These are phyloP conservation scores for Phortica variegata DNA, from an alignment of 1,140 invertebrate species.

Conservation along the genomic window DNA sequence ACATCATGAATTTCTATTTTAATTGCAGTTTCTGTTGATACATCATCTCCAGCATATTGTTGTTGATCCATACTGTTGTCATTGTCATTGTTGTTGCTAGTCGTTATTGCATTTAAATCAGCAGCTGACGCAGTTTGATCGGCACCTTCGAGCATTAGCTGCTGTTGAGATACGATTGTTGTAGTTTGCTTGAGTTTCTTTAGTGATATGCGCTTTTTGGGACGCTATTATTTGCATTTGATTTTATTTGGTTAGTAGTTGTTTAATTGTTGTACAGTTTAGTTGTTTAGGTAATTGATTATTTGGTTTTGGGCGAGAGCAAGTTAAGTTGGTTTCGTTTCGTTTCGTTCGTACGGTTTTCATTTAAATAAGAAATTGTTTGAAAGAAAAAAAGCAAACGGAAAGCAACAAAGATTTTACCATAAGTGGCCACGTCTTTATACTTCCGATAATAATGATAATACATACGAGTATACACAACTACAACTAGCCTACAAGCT, in stretches of 20 bases:
- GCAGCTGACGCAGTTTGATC: conserved; percentile 11
- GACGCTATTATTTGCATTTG: conserved; percentile 30
- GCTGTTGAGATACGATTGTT: conserved; percentile 54
- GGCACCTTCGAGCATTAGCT: conserved; percentile 36
- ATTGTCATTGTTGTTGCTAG: conserved; percentile 16
- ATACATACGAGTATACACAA: conserved; percentile 11
- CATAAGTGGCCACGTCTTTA: conserved; percentile 41
- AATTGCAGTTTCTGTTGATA: conserved; percentile 46
- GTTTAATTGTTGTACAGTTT: no score
- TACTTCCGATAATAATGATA: conserved; percentile 36
- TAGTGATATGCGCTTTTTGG: conserved; percentile 51
- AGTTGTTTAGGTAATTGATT: conserved; percentile 15
- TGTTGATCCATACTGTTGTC: conserved; percentile 35
- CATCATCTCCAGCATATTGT: conserved; percentile 47
- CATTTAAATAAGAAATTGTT: conserved; percentile 28
- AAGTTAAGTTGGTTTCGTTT: conserved; percentile 24
- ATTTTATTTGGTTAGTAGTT: conserved; percentile 3
- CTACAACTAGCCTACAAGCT: conserved; percentile 20
- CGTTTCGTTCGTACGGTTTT: no score
- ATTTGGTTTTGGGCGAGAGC: conserved; percentile 17
- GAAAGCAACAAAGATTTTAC: conserved; percentile 51
- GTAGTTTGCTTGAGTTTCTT: conserved; percentile 45
- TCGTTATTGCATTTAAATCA: conserved; percentile 25
- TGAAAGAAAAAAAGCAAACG: conserved; percentile 49
- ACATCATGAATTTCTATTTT: conserved; percentile 46